A percentile compares a stretch with the other conserved stretches of the same genome.
These are phyloP conservation scores for Chromobotia macracanthus DNA, from an alignment of 2,797 vertebrate genomes.

Conservation along the genomic window DNA sequence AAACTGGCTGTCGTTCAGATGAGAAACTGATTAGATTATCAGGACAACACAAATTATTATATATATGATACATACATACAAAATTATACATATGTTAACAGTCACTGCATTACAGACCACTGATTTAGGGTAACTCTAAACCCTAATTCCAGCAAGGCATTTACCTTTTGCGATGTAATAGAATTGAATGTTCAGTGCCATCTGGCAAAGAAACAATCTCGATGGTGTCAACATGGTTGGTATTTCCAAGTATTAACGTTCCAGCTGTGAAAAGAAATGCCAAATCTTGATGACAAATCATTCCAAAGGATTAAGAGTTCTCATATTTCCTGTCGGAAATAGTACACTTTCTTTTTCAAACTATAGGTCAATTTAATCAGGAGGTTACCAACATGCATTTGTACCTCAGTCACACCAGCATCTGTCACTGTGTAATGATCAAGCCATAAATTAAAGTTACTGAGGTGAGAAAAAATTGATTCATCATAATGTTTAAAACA, in stretches of 20 bases:
- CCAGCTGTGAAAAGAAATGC: slow-evolving; percentile 43
- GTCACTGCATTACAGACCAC: background rate
- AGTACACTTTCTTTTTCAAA: background rate
- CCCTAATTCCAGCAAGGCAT: background rate
- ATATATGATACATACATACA: too few relatives aligned
- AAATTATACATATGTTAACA: background rate
- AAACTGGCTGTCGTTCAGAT: slow-evolving; percentile 66
- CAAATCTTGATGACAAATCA: slow-evolving; percentile 15
- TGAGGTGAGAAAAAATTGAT: background rate
- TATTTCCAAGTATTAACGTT: slow-evolving; percentile 42
- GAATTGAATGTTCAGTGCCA: slow-evolving; percentile 39
- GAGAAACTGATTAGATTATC: slow-evolving; percentile 14
- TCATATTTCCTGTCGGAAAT: slow-evolving; percentile 19
- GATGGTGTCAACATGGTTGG: slow-evolving; percentile 64
- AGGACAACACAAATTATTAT: slow-evolving; percentile 27
- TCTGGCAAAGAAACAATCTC: slow-evolving; percentile 69
- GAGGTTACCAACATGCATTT: slow-evolving; percentile 29
- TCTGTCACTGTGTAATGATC: slow-evolving; percentile 1
- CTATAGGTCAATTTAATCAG: slow-evolving; percentile 40
- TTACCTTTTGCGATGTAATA: slow-evolving; percentile 68
- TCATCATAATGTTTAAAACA: slow-evolving; percentile 3
- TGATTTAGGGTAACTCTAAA: slow-evolving; percentile 2
- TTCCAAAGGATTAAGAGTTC: slow-evolving; percentile 29
- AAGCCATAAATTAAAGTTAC: too few relatives aligned
- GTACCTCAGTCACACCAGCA: slow-evolving; percentile 4